Base-by-base conservation (phyloP, 2,113 vertebrate genomes). In the Cepphus grylle region DNA sequence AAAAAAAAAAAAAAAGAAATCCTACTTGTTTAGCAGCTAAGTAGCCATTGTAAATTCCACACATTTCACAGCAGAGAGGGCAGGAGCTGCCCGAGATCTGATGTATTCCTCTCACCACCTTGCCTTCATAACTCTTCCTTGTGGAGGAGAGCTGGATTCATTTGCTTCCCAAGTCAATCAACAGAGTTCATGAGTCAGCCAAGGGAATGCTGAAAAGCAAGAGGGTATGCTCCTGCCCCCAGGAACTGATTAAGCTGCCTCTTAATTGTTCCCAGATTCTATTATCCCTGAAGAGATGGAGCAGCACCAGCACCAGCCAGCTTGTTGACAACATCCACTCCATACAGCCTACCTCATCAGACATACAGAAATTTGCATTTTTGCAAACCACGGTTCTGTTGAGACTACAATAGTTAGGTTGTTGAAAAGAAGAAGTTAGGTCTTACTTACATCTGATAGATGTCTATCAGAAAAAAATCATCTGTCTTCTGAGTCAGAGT, bases 201-300 rank as follows among this genome's bases (percentile, higher is more conserved):
- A 94, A 91, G 91, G 91, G 96, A 95, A 91, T 96, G 96, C 87
- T 93, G 95, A 97, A 96, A 97, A 96, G 95, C 95, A 95, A 94
- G 93, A 95, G 94, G 89, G 90, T 96, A 93, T 0, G 7, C 59
- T 95, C 78, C 93, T 97, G 94, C 94, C 96, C 94, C 81, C 96
- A 96, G 89, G 87, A 97, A 95, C 96, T 93, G 91, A 97, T 96
- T 96, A 96, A 76, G 0, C 81, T 82, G 94, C 89, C 87, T 93
- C 91, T 95, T 97, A 97, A 97, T 95, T 96, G 94, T 97, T 97
- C 94, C 95, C 96, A 97, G 93, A 94, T 94, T 95, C 97, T 94
- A 96, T 95, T 97, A 96, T 94, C 71, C 91, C 82, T 2, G 27
- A 95, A 79, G 97, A 95, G 84, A 87, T 36, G 3, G 53, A 74